Percentiles rank a stretch among this genome's conserved stretches.
phyloP scores from a whole-genome alignment of 2,888 invertebrate genomes.

The Ligdia adustata region DNA sequence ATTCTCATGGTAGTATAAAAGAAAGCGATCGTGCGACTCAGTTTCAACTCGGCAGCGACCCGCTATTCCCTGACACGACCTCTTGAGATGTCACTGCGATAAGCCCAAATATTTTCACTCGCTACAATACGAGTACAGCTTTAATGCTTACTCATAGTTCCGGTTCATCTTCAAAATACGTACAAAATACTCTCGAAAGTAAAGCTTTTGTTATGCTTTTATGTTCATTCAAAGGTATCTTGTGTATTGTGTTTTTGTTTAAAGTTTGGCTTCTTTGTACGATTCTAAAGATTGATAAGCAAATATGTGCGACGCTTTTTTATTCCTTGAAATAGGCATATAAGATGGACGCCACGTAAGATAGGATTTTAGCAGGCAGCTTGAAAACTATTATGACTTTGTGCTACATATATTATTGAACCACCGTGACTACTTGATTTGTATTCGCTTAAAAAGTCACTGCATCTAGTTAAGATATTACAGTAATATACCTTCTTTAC shows the following conservation, averaged over 20 bases:
- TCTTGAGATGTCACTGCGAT: constrained; percentile 35
- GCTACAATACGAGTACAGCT: constrained; percentile 15
- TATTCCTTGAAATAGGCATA: too few relatives aligned
- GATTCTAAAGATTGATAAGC: constrained; percentile 3
- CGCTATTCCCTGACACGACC: constrained; percentile 30
- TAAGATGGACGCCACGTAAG: too few relatives aligned
- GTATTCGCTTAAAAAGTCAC: too few relatives aligned
- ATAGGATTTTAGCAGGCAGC: too few relatives aligned
- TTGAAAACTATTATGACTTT: too few relatives aligned
- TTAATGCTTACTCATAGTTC: constrained; percentile 33
- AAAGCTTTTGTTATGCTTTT: constrained; percentile 21
- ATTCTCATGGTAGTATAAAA: too few relatives aligned
- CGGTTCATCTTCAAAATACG: constrained; percentile 17
- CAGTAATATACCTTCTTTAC: too few relatives aligned
- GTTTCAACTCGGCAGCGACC: constrained; percentile 14
- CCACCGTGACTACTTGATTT: too few relatives aligned
- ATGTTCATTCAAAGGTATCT: constrained; percentile 28
- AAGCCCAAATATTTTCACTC: constrained; percentile 32
- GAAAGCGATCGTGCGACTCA: constrained; percentile 17
- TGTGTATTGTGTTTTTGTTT: constrained; percentile 15
- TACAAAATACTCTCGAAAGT: constrained; percentile 12
- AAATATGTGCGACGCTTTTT: background rate
- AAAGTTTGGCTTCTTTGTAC: constrained; percentile 13
- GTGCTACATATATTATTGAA: too few relatives aligned
- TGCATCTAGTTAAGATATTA: too few relatives aligned